phyloP scores from a whole-genome alignment of 2,888 invertebrate genomes.

The Argyra leucocephala region DNA sequence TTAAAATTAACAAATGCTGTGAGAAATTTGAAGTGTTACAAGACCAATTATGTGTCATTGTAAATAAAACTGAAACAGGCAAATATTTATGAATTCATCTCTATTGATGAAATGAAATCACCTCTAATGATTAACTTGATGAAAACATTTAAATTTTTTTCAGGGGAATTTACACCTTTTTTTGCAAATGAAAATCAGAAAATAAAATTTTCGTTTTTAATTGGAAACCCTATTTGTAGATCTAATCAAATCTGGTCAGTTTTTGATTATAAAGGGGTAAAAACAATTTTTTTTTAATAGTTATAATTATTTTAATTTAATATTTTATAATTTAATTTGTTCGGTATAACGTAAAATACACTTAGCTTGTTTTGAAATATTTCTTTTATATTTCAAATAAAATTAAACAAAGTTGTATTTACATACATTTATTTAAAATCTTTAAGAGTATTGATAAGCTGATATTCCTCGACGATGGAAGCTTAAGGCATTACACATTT shows the following conservation, averaged over 20 bases:
- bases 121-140: too few species aligned
- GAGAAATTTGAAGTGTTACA: constrained; percentile 60
- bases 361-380: neutral
- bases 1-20: constrained; percentile 72
- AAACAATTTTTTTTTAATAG: constrained; percentile 14
- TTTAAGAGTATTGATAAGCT: constrained; percentile 47
- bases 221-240: constrained; percentile 61
- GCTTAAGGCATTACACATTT: constrained; percentile 62
- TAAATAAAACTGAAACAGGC: constrained; percentile 53
- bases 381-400: neutral
- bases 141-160: too few species aligned
- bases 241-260: constrained; percentile 60
- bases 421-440: too few species aligned
- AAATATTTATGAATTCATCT: constrained; percentile 31
- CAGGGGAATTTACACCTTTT: constrained; percentile 51
- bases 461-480: constrained; percentile 58
- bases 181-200: constrained; percentile 57
- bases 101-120: too few species aligned
- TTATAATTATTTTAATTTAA: neutral
- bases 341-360: too few species aligned
- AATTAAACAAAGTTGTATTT: too few species aligned
- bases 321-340: too few species aligned
- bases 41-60: constrained; percentile 55
- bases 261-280: constrained; percentile 47
- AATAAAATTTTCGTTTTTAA: constrained; percentile 50